Evolutionary conservation across 2,113 vertebrate species (phyloP).

Genomic region (Piprites chloris): DNA sequence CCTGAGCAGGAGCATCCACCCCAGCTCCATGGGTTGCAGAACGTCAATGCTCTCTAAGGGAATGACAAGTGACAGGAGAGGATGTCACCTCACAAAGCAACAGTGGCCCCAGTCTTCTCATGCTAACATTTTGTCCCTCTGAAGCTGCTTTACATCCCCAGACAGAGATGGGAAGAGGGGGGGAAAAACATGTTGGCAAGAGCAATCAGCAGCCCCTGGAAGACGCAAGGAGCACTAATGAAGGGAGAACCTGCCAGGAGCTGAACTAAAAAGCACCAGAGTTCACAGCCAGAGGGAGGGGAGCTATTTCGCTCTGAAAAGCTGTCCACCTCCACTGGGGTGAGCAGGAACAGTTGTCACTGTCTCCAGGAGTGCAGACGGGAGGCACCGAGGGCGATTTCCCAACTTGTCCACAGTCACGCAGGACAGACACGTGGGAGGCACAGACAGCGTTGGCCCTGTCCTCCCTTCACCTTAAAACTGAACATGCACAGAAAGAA

Average conservation of each 20-base stretch:
- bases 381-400: not conserved
- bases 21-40: not conserved
- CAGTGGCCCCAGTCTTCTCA: not conserved
- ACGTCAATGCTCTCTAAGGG: not conserved
- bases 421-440: not conserved
- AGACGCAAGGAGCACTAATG: not conserved
- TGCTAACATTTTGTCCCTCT: not conserved
- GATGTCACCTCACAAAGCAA: not conserved
- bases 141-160: not conserved
- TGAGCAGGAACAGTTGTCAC: not conserved
- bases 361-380: not conserved
- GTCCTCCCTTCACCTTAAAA: not conserved
- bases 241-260: not conserved
- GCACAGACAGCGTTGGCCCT: not conserved
- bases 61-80: not conserved
- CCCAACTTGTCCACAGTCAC: not conserved
- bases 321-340: not conserved
- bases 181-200: not conserved
- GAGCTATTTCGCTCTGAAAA: not conserved
- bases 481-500: not conserved
- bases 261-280: not conserved
- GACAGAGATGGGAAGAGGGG: not conserved
- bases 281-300: not conserved
- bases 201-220: not conserved
- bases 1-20: not conserved